phyloP scores from a whole-genome alignment of 2,888 invertebrate species.

The Eurytoma adleriae region DNA sequence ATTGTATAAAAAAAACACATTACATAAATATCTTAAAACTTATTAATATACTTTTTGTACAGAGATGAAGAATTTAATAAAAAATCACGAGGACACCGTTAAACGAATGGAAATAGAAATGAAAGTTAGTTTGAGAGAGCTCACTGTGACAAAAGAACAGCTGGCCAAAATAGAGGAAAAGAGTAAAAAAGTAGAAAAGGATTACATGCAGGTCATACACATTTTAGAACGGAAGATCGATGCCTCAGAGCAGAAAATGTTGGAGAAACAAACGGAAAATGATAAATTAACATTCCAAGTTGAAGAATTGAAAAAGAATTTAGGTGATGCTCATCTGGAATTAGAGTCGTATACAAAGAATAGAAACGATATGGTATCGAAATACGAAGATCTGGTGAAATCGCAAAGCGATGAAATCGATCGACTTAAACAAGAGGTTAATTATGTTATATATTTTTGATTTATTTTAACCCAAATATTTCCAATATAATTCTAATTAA shows the following conservation, averaged over 20 bases:
- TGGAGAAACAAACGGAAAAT: conserved; percentile 61
- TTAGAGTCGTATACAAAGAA: conserved; percentile 67
- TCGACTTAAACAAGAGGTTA: conserved; percentile 63
- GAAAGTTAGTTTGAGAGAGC: conserved; percentile 63
- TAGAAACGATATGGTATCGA: conserved; percentile 64
- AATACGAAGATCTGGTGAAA: conserved; percentile 67
- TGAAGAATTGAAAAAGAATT: conserved; percentile 59
- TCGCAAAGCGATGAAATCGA: conserved; percentile 65
- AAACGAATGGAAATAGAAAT: conserved; percentile 64
- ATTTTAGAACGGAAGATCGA: conserved; percentile 58
- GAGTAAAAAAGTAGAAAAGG: conserved; percentile 55
- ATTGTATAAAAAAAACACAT: not conserved
- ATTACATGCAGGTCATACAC: conserved; percentile 49
- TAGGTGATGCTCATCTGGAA: conserved; percentile 64
- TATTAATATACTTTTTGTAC: not conserved
- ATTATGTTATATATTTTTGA: not conserved
- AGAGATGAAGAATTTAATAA: conserved; percentile 66
- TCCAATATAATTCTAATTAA: not conserved
- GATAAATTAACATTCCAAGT: conserved; percentile 60
- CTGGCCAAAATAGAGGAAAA: conserved; percentile 53
- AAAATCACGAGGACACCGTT: conserved; percentile 51
- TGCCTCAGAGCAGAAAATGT: conserved; percentile 58
- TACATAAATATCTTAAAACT: conserved; percentile 10
- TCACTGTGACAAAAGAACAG: conserved; percentile 59
- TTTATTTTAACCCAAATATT: not conserved